Conservation (phyloP, 1,140 invertebrate species). For the Euwallacea fornicatus region DNA sequence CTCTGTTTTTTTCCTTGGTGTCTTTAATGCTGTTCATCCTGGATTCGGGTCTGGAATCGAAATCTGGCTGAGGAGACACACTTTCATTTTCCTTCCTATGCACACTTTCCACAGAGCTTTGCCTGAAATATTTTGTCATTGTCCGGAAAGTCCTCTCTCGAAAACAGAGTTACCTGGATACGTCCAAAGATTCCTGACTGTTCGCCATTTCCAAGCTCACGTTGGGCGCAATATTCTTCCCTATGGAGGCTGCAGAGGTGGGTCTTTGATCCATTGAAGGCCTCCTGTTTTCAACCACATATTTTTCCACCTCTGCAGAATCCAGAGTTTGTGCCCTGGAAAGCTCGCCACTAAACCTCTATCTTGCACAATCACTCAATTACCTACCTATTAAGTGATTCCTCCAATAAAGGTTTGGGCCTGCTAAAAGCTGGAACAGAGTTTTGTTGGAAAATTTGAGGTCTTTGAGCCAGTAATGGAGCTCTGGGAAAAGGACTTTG, state of each 20-base stretch:
- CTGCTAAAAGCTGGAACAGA: constrained; percentile 39
- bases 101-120: constrained; percentile 41
- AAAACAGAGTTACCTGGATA: constrained; percentile 7
- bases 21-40: constrained; percentile 46
- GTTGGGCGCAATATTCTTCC: constrained; percentile 34
- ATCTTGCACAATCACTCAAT: background rate
- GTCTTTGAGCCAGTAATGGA: constrained; percentile 39
- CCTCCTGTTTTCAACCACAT: constrained; percentile 24
- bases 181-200: constrained; percentile 26
- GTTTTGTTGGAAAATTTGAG: constrained; percentile 46
- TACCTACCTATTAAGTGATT: constrained; percentile 35
- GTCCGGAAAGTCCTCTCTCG: constrained; percentile 1
- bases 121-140: constrained; percentile 10
- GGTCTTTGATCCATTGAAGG: constrained; percentile 35
- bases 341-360: background rate
- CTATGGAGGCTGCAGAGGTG: constrained; percentile 39
- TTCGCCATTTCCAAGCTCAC: constrained; percentile 25
- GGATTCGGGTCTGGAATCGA: constrained; percentile 38
- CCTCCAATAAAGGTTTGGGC: constrained; percentile 34
- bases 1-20: constrained; percentile 30
- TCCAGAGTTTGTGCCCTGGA: constrained; percentile 47
- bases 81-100: constrained; percentile 38
- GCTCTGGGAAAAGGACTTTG: constrained; percentile 43
- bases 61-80: constrained; percentile 39
- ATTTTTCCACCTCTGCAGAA: constrained; percentile 40